Conservation (phyloP, 1,140 invertebrate species). For the Brachionus paranguensis region DNA sequence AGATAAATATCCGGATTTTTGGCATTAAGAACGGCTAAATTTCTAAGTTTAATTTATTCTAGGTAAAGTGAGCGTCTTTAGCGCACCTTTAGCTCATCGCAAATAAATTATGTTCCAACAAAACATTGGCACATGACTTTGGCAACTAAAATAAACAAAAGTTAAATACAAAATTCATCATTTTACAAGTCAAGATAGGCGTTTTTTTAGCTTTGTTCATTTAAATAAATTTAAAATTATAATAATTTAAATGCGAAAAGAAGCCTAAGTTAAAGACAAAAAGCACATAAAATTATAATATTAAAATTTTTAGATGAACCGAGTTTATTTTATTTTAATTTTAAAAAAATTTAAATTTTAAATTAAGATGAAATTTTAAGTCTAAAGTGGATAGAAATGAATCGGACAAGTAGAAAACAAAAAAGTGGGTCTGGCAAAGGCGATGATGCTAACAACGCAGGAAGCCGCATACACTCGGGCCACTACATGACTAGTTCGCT, state of each 20-base stretch:
- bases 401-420: background rate
- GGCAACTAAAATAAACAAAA: background rate
- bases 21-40: background rate
- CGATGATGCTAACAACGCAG: background rate
- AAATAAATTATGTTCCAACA: background rate
- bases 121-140: background rate
- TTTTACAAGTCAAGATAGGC: background rate
- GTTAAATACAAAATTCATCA: background rate
- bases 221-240: background rate
- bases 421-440: background rate
- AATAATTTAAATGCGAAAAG: background rate
- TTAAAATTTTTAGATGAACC: background rate
- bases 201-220: background rate
- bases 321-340: background rate
- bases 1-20: background rate
- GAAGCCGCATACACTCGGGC: slow-evolving; percentile 10
- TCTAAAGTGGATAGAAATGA: background rate
- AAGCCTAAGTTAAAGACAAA: background rate
- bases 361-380: slow-evolving; percentile 3
- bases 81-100: background rate
- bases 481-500: slow-evolving; percentile 34
- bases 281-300: background rate
- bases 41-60: background rate
- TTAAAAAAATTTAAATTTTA: background rate
- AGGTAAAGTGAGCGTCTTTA: background rate